Evolutionary conservation across 2,888 invertebrate species (phyloP).

Genomic region (Apamea crenata): DNA sequence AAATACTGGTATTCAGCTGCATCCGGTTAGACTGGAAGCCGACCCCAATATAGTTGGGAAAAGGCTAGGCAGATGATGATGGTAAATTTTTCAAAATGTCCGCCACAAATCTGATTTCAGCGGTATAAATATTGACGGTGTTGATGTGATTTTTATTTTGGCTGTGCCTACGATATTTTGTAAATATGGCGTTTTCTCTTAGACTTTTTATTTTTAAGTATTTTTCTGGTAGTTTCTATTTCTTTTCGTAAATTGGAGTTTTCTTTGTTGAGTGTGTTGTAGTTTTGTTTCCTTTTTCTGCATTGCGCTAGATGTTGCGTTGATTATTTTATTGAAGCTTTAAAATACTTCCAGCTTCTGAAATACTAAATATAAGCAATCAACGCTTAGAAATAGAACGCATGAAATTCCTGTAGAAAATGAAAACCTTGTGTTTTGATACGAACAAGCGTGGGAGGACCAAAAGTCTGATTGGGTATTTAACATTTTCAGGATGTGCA

Average conservation of each 20-base stretch:
- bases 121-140: conserved; percentile 26
- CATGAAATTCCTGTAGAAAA: conserved; percentile 46
- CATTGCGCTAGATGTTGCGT: conserved; percentile 31
- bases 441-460: background rate
- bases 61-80: no score
- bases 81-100: background rate
- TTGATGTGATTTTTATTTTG: conserved; percentile 8
- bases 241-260: background rate
- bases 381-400: conserved; percentile 43
- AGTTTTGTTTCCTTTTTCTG: conserved; percentile 24
- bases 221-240: conserved; percentile 1
- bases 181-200: background rate
- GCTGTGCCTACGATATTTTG: background rate
- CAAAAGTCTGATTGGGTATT: background rate
- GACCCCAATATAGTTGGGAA: no score
- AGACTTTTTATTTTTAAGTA: background rate
- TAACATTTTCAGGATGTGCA: conserved; percentile 80
- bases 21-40: no score
- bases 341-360: conserved; percentile 15
- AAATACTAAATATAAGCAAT: conserved; percentile 21
- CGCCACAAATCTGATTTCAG: conserved; percentile 36
- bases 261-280: conserved; percentile 29
- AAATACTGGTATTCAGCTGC: no score
- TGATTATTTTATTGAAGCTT: conserved; percentile 29
- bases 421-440: background rate